Base-by-base conservation (phyloP, 1,140 invertebrate species). In the Nasonia longicornis region DNA sequence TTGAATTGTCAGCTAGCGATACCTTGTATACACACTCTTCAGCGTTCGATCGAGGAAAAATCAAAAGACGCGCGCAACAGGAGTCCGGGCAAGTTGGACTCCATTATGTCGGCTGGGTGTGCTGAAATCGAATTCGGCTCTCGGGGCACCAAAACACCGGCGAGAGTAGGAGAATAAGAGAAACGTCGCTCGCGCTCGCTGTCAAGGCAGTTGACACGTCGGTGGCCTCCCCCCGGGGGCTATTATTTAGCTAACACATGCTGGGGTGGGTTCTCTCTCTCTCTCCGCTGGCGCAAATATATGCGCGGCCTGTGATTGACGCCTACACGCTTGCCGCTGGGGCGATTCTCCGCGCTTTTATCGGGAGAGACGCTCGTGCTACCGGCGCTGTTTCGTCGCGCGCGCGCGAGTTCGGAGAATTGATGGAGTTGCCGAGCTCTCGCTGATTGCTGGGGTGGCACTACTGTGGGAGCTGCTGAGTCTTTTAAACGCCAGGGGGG, bases 241-340 rank as follows among this genome's bases (percentile, higher is more conserved):
- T 87, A 91, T 91, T 91, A 91, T 91, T 91, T 91, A 90, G 86
- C 88, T 87, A 89, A 90, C 89, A 89, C 85, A 85, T 67, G 48
- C 77, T 85, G 87, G 87, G 85, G 84, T 85, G 84, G 86, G 79
- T 86, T 86, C 82, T 35, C 69, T 45, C 79, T 83, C 76, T 14
- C 75, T 80, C 48, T 71, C 71, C 8, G 42, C 20, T 69, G 52
- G 52, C 52, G 38, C 86, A 89, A 88, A 88, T 88, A 89, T 88
- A 89, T 87, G 87, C 87, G 81, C 85, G 77, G 89, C 85, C 85
- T 91, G 90, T 91, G 90, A 91, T 91, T 91, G 90, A 91, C 90
- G 86, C 87, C 87, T 91, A 90, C 89, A 90, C 85, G 87, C 86
- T 82, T 42, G 38, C 16, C 58, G 64, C 8, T 31, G 64, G 22